Conservation (phyloP, 2,797 vertebrate species). For the Chloroceryle inda region DNA sequence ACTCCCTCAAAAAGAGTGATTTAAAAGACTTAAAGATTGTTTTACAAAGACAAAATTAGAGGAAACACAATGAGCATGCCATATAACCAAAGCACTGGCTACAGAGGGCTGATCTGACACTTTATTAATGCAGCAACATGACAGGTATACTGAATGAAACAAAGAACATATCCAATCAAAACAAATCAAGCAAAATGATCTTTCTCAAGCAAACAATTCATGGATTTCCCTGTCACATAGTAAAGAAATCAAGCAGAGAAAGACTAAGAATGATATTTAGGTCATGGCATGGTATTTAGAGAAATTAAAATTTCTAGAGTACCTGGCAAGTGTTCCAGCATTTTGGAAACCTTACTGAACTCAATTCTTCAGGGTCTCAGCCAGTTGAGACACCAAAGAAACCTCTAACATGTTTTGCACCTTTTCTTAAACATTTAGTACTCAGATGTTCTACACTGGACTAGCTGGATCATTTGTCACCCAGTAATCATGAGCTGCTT, state of each 20-base stretch:
- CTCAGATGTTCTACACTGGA: neutral
- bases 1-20: neutral
- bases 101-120: neutral
- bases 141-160: neutral
- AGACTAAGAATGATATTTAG: neutral
- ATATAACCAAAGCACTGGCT: neutral
- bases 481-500: neutral
- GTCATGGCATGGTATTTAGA: neutral
- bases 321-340: neutral
- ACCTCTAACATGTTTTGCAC: fast-evolving
- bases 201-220: neutral
- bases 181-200: neutral
- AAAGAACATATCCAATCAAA: neutral
- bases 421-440: neutral
- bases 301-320: neutral
- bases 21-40: neutral
- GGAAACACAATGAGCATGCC: neutral
- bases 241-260: neutral
- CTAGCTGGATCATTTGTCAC: neutral
- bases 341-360: neutral
- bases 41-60: neutral
- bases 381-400: neutral
- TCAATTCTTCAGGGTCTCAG: neutral
- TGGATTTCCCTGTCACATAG: neutral
- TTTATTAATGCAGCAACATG: neutral